Base-by-base conservation (phyloP, 1,140 invertebrate species). In the Brachionus calyciflorus region DNA sequence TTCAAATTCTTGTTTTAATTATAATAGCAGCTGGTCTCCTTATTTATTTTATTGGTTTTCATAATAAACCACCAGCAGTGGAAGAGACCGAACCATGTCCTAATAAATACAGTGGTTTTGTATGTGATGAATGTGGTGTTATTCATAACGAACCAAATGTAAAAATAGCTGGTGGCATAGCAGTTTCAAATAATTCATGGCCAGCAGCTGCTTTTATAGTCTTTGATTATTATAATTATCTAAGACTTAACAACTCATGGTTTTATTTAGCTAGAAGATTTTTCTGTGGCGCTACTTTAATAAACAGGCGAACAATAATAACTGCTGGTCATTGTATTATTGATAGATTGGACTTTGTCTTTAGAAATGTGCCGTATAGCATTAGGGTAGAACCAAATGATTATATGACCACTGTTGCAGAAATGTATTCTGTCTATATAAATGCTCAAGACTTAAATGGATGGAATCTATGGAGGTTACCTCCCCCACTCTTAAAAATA, bases 271-370 rank as follows among this genome's bases (percentile, higher is more conserved):
- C 17, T 12, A 65, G 21, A 65, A 41, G 12, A 44, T 10, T 65
- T 2, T 6, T 21, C 12, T 65, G 60, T 65, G 40, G 37, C 12
- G 37, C 37, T 12, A 26, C 12, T 65, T 26, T 65, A 10, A 65
- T 65, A 46, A 65, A 65, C n/a, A 41, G 60, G 24, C 17, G 40
- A 44, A 65, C 60, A 24, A 44, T 65, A 2, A 3, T 65, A 14
- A 65, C 60, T 19, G 60, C 60, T 30, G 60, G 37, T 24, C n/a
- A n/a, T 21, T 65, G 60, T 14, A 65, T 65, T 9, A 65, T 65
- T 24, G 40, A 44, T 14, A 65, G 24, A 44, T 3, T 65, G 7
- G 19, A 41, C 14, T 24, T 44, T 46, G 40, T 24, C 1, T 21
- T 44, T 21, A 41, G 41, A 24, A 24, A 24, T 41, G 60, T 24